Evolutionary conservation across 1,140 invertebrate species (phyloP), one percentile per base, ranked within the genome.

Genomic region (Pentalonia nigronervosa): DNA sequence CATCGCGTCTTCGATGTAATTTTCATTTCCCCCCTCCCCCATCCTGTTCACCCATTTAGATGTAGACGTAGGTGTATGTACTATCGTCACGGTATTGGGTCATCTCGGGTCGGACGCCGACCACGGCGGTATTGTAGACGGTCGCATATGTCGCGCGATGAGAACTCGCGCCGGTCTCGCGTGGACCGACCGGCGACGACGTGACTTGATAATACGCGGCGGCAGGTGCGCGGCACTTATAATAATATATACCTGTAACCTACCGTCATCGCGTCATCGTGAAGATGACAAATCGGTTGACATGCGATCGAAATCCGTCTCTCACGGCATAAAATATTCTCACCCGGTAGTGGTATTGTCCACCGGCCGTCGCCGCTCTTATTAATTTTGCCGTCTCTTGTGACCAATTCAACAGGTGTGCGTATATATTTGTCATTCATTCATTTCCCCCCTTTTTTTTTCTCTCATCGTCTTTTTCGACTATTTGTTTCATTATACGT

Each of bases 361-460:
- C 91, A 92, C 90, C 53, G 41, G 50, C 53, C 87, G 87, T 48
- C 36, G 76, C 45, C 30, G 45, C 47, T 92, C 91, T 86, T 93
- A 93, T 93, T 93, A 93, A 93, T 93, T 93, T 93, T 50, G 91
- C 91, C 81, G 91, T 93, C 91, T 93, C 91, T 56, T 93, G 50
- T 86, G 91, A 93, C 91, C 91, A 53, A 93, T 93, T 93, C 81
- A 93, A 93, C 91, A 93, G 91, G 91, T 93, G 91, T 83, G 47
- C 25, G 91, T 83, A 17, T 48, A n/a, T 76, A 76, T 89, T 50
- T 84, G 83, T 83, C 76, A 41, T 92, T 91, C 90, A 81, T 92
- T 91, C 90, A n/a, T 81, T 81, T 92, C 47, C 47, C 47, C 47
- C 25, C 41, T 92, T 93, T 93, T 93, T 84, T 93, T 93, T 84